A percentile compares a stretch with the other conserved stretches of the same genome.
Conservation (phyloP, 2,888 invertebrate species). For the Perithous albicinctus region DNA sequence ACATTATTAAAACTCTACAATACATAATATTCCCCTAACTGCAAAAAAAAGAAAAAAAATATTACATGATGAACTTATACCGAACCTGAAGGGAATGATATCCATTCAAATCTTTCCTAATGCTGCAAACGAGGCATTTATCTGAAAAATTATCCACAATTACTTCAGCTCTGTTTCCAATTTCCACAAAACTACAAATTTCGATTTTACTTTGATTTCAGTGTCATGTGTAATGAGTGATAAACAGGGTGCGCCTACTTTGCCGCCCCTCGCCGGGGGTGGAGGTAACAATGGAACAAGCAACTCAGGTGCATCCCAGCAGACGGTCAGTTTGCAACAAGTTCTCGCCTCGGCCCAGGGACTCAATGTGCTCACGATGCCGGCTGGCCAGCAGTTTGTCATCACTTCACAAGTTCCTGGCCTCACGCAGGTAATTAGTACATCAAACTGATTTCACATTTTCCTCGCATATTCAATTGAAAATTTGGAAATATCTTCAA, state of each 20-base stretch:
- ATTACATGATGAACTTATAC: slow-evolving; percentile 73
- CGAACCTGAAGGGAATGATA: slow-evolving; percentile 73
- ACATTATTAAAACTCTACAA: no score
- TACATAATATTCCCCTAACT: no score
- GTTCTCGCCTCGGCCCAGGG: slow-evolving; percentile 83
- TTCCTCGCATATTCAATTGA: background rate
- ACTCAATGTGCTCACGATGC: slow-evolving; percentile 83
- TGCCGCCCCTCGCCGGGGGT: slow-evolving; percentile 84
- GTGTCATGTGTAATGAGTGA: slow-evolving; percentile 84
- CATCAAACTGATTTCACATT: background rate
- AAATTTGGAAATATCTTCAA: background rate
- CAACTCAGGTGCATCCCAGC: slow-evolving; percentile 79
- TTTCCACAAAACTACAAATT: background rate
- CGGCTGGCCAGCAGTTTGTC: slow-evolving; percentile 84
- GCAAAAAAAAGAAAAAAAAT: background rate
- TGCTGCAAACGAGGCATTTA: slow-evolving; percentile 79
- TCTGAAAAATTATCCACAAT: slow-evolving; percentile 79
- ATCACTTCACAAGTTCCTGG: slow-evolving; percentile 85
- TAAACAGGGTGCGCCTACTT: slow-evolving; percentile 83
- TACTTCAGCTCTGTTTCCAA: background rate
- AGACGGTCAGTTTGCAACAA: slow-evolving; percentile 83
- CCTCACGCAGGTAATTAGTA: slow-evolving; percentile 85
- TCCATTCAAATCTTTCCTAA: slow-evolving; percentile 72
- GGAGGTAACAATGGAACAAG: slow-evolving; percentile 80
- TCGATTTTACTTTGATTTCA: slow-evolving; percentile 70